Percentiles rank a stretch among this genome's conserved stretches.
Evolutionary conservation across 1,140 invertebrate species (phyloP).

Genomic region (Drosophila gunungcola): DNA sequence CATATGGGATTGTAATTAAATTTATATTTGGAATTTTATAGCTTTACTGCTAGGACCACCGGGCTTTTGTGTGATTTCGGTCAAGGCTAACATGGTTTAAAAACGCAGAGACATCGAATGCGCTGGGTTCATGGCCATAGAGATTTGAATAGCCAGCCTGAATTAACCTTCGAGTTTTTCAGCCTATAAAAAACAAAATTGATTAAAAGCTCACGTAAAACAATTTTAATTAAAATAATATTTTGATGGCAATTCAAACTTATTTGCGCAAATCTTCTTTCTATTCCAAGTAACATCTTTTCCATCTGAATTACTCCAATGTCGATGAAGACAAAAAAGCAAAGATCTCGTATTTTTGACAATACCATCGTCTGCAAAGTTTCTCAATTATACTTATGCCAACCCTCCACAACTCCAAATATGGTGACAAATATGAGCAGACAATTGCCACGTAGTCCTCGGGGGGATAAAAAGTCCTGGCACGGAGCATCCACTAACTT

Average conservation of each 20-base stretch:
- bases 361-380: conserved; percentile 62
- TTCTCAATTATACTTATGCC: conserved; percentile 51
- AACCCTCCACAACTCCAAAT: not conserved
- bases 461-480: conserved; percentile 9
- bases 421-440: conserved; percentile 11
- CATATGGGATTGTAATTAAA: conserved; percentile 75
- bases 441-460: conserved; percentile 23
- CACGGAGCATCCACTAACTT: conserved; percentile 34
- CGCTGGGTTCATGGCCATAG: not conserved
- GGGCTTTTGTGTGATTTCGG: conserved; percentile 29
- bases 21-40: conserved; percentile 50
- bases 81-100: conserved; percentile 23
- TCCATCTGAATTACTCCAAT: conserved; percentile 14
- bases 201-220: not conserved
- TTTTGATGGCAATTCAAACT: conserved; percentile 1
- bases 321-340: conserved; percentile 8
- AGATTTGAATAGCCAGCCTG: not conserved
- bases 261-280: conserved; percentile 3
- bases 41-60: conserved; percentile 33
- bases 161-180: not conserved
- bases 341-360: conserved; percentile 29
- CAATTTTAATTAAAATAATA: conserved; percentile 12
- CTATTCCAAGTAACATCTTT: not conserved
- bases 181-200: not conserved
- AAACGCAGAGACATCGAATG: not conserved